phyloP scores from a whole-genome alignment of 2,113 vertebrate species.

The Phaethon lepturus region DNA sequence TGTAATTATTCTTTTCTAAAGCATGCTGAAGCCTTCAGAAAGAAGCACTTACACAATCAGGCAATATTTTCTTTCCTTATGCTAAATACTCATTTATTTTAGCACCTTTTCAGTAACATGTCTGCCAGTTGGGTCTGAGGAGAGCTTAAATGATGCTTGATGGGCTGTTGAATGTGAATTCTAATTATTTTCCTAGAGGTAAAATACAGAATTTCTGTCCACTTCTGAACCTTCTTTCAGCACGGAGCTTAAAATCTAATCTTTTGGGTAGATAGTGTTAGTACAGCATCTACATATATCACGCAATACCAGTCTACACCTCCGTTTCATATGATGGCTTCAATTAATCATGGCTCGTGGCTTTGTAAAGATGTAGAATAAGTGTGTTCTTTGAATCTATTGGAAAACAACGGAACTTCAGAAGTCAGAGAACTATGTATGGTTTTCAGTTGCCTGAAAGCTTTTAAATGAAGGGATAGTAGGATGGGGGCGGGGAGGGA shows the following conservation, averaged over 20 bases:
- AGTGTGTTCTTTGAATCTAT: neutral
- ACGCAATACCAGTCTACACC: neutral
- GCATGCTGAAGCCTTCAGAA: neutral
- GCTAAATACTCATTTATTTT: neutral
- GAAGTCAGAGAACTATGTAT: neutral
- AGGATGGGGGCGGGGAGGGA: fast-evolving
- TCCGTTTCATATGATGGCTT: neutral
- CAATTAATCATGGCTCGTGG: neutral
- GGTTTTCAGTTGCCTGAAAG: neutral
- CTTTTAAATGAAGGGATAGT: neutral
- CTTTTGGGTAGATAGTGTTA: neutral
- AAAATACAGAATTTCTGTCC: neutral
- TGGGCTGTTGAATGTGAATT: neutral
- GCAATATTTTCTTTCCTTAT: neutral
- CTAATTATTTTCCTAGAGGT: neutral
- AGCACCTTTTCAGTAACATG: neutral
- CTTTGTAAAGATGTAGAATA: neutral
- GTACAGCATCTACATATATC: fast-evolving
- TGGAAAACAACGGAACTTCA: neutral
- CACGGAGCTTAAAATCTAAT: neutral
- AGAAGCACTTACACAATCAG: neutral
- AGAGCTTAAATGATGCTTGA: neutral
- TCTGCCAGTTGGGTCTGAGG: neutral
- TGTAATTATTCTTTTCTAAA: neutral
- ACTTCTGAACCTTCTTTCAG: neutral